A percentile compares a stretch with the other conserved stretches of the same genome.
phyloP scores from a whole-genome alignment of 2,888 invertebrate genomes.

The Pyrgus malvae region DNA sequence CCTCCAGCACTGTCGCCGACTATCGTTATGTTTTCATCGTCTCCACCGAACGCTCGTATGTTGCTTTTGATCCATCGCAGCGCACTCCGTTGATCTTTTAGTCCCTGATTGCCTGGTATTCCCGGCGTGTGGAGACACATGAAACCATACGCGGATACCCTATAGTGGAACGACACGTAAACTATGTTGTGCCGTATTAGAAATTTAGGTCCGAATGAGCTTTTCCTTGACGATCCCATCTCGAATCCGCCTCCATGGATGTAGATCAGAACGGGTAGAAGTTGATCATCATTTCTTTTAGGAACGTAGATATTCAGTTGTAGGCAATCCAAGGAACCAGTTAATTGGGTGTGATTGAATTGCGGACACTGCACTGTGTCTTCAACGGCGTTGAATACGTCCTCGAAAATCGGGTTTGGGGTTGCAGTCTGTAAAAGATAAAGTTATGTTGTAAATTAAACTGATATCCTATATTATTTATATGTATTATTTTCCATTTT shows the following conservation, averaged over 20 bases:
- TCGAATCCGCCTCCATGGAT: not conserved
- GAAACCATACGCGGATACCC: constrained; percentile 59
- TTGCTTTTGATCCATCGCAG: constrained; percentile 57
- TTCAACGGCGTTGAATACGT: constrained; percentile 51
- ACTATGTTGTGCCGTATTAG: constrained; percentile 53
- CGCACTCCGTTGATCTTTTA: constrained; percentile 57
- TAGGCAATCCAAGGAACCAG: constrained; percentile 51
- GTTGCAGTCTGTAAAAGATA: constrained; percentile 41
- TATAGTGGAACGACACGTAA: constrained; percentile 57
- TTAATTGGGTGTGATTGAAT: constrained; percentile 28
- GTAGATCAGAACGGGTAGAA: not conserved
- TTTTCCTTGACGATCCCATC: constrained; percentile 44
- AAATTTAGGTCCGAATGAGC: constrained; percentile 47
- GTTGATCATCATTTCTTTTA: constrained; percentile 41
- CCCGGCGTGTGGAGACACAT: constrained; percentile 53
- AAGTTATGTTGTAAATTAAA: too few species aligned
- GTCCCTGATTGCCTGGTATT: constrained; percentile 57
- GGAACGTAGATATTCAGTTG: constrained; percentile 56
- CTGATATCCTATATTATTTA: too few species aligned
- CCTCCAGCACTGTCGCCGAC: constrained; percentile 58
- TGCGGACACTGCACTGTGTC: constrained; percentile 56
- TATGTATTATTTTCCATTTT: too few species aligned
- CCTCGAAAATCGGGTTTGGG: constrained; percentile 46
- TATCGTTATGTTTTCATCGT: constrained; percentile 50
- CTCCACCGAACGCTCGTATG: constrained; percentile 58